Evolutionary conservation across 2,888 invertebrate genomes (phyloP).

Genomic region (Glyphotaelius pellucidus): DNA sequence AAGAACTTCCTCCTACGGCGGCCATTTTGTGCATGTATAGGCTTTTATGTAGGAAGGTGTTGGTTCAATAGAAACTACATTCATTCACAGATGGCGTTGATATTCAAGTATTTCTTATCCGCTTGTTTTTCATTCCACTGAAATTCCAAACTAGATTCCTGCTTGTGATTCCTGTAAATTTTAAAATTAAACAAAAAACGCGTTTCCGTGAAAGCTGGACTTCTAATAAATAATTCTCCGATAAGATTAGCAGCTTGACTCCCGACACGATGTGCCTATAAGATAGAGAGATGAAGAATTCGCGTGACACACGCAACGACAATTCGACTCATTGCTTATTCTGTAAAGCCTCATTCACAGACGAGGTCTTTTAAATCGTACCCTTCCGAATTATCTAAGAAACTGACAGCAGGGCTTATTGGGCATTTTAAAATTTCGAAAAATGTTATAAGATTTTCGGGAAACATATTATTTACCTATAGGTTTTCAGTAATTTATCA

Average conservation of each 20-base stretch:
- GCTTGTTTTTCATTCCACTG: background rate
- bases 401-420: too few relatives aligned
- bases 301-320: conserved; percentile 19
- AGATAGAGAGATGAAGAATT: conserved; percentile 9
- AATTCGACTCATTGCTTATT: background rate
- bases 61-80: too few relatives aligned
- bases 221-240: background rate
- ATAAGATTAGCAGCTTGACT: background rate
- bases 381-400: background rate
- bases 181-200: background rate
- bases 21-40: too few relatives aligned
- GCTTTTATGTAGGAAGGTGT: too few relatives aligned
- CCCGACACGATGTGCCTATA: background rate
- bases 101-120: background rate
- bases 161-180: background rate
- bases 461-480: too few relatives aligned
- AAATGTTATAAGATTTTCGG: too few relatives aligned
- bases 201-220: background rate
- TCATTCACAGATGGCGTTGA: background rate
- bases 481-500: too few relatives aligned
- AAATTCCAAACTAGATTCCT: background rate
- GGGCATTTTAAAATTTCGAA: too few relatives aligned
- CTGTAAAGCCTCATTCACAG: background rate
- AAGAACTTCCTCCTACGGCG: too few relatives aligned
- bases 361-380: background rate